Evolutionary conservation across 2,113 vertebrate species (phyloP).

Genomic region (Centropus unirufus): DNA sequence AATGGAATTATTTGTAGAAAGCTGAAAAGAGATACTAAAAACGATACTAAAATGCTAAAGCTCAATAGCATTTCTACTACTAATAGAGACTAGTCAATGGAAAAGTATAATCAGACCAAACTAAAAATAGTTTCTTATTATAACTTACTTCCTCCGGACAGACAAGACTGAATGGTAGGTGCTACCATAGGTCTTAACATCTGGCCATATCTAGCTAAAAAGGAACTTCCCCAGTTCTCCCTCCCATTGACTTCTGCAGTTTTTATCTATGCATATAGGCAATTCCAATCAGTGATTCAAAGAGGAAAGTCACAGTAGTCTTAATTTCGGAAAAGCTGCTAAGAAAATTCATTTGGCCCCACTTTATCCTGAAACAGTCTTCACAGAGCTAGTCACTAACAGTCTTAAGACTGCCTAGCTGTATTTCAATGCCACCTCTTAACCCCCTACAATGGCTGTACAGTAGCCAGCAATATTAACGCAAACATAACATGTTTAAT

Average conservation of each 20-base stretch:
- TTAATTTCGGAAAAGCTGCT: not conserved
- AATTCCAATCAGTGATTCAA: not conserved
- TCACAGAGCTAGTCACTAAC: not conserved
- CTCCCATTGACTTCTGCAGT: not conserved
- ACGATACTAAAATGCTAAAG: not conserved
- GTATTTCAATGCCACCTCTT: not conserved
- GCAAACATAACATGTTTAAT: not conserved
- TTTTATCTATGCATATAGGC: not conserved
- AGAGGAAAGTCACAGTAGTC: not conserved
- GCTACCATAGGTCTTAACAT: not conserved
- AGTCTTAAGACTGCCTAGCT: not conserved
- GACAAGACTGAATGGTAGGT: not conserved
- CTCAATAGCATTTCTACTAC: not conserved
- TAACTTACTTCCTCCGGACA: not conserved
- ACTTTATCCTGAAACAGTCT: not conserved
- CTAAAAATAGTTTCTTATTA: not conserved
- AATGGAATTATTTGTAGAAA: not conserved
- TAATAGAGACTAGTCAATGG: not conserved
- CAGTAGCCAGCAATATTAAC: not conserved
- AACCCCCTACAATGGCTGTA: not conserved
- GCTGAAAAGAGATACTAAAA: not conserved
- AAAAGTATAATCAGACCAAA: not conserved
- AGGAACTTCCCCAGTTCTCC: not conserved
- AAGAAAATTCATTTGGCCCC: not conserved
- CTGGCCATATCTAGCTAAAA: not conserved